These are phyloP conservation scores for Cercocebus atys DNA, from an alignment of 2,113 vertebrate genomes.

Conservation along the genomic window DNA sequence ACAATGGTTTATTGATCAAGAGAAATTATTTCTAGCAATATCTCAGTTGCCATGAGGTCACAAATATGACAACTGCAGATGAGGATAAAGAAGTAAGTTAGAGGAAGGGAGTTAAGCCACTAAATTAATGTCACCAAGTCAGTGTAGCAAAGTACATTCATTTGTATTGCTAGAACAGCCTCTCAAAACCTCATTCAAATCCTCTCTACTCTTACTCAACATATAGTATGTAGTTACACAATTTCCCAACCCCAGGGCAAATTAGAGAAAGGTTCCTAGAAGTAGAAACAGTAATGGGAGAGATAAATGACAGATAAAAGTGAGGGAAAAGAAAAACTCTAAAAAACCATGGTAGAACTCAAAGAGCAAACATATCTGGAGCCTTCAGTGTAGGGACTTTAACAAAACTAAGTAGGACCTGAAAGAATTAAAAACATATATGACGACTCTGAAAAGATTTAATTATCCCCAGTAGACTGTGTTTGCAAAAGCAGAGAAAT, in stretches of 20 bases:
- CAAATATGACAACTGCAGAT: background rate
- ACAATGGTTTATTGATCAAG: background rate
- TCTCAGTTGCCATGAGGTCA: background rate
- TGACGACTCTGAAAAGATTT: background rate
- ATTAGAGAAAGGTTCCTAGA: background rate
- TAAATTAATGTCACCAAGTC: background rate
- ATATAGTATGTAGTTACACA: background rate
- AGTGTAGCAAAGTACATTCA: background rate
- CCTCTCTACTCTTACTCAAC: background rate
- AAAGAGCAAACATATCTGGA: background rate
- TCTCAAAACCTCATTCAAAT: background rate
- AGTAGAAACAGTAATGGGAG: background rate
- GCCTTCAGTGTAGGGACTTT: background rate
- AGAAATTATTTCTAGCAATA: background rate
- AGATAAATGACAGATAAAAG: background rate
- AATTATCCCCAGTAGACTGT: background rate
- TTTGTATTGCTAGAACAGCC: background rate
- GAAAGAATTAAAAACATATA: conserved; percentile 22
- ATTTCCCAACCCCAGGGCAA: background rate
- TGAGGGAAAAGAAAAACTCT: background rate
- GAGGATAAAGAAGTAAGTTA: background rate
- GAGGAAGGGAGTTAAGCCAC: background rate
- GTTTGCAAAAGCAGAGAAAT: conserved; percentile 2
- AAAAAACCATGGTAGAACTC: background rate
- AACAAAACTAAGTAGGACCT: background rate